Percentiles rank a stretch among this genome's conserved stretches.
These are phyloP conservation scores for Xestia xanthographa DNA, from an alignment of 2,888 invertebrate genomes.

Conservation along the genomic window DNA sequence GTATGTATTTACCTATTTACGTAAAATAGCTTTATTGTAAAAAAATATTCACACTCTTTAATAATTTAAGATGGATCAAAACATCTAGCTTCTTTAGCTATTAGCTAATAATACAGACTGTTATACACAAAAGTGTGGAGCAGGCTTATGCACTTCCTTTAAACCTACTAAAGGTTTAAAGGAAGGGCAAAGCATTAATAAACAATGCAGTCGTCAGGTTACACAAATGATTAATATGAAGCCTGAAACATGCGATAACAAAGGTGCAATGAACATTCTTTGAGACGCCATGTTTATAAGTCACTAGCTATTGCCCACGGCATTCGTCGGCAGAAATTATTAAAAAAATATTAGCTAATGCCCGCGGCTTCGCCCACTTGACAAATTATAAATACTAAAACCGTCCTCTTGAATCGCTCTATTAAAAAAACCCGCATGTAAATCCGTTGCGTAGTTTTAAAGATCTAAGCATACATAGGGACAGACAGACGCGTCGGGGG, in stretches of 20 bases:
- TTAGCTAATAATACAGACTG: neutral
- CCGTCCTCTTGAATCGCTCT: too few relatives aligned
- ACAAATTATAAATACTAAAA: too few relatives aligned
- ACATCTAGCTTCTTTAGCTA: neutral
- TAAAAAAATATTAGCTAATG: too few relatives aligned
- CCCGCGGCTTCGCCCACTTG: too few relatives aligned
- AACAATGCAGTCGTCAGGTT: constrained; percentile 40
- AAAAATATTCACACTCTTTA: neutral
- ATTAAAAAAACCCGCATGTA: too few relatives aligned
- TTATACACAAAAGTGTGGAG: neutral
- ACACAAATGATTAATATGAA: constrained; percentile 34
- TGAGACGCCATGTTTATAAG: constrained; percentile 12
- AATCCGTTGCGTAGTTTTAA: too few relatives aligned
- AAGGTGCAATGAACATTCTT: constrained; percentile 31
- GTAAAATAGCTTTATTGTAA: neutral
- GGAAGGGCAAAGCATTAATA: constrained; percentile 14
- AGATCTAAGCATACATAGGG: too few relatives aligned
- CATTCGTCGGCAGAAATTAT: too few relatives aligned
- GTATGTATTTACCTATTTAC: too few relatives aligned
- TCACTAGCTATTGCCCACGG: neutral
- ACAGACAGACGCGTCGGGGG: too few relatives aligned
- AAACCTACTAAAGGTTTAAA: too few relatives aligned
- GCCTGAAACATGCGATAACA: constrained; percentile 53
- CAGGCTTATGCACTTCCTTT: neutral
- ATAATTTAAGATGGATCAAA: neutral